phyloP scores from a whole-genome alignment of 2,113 vertebrate species.

The Epinephelus fuscoguttatus region DNA sequence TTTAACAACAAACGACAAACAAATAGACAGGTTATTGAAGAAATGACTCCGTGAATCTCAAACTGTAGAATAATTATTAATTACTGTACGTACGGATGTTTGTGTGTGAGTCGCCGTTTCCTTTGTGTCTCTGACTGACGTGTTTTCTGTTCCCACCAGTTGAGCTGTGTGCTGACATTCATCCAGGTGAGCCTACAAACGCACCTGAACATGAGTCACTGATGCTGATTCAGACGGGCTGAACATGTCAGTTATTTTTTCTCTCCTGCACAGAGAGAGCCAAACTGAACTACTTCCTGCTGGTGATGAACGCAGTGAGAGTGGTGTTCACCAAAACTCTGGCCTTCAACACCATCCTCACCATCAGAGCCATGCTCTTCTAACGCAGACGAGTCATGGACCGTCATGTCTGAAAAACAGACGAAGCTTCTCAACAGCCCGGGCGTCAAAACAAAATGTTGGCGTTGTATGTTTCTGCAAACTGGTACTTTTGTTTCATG shows the following conservation, averaged over 20 bases:
- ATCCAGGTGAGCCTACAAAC: slow-evolving; percentile 51
- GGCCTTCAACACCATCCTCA: slow-evolving; percentile 72
- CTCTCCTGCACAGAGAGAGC: neutral
- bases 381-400: neutral
- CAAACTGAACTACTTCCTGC: slow-evolving; percentile 56
- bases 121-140: neutral
- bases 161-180: neutral
- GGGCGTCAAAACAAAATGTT: no score
- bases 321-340: slow-evolving; percentile 75
- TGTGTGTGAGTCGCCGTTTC: no score
- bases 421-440: no score
- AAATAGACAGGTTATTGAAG: no score
- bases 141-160: slow-evolving; percentile 6
- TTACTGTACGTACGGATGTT: neutral
- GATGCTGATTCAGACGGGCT: neutral
- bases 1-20: no score
- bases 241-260: neutral
- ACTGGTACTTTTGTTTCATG: no score
- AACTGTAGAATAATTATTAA: no score
- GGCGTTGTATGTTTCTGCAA: no score
- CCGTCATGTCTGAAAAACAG: neutral
- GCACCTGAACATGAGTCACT: neutral
- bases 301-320: slow-evolving; percentile 70
- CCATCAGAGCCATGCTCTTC: slow-evolving; percentile 69
- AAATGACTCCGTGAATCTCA: no score